Base-by-base conservation (phyloP, 2,797 vertebrate species). In the Apogon hyalosoma region DNA sequence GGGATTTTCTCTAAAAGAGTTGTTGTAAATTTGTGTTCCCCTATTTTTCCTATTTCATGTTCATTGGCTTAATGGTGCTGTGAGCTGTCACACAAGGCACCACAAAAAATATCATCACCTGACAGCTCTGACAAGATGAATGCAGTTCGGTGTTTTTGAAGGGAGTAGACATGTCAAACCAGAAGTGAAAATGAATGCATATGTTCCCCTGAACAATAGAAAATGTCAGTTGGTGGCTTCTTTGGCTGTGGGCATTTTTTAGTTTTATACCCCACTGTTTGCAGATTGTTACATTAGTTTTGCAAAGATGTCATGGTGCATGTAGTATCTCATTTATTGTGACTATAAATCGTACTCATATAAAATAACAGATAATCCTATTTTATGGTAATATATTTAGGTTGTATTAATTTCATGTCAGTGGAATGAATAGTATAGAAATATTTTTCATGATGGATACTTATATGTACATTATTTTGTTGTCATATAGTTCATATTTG, bases 1-100 rank as follows among this genome's bases (percentile, higher is more conserved):
- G 63, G 69, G 62, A 28, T 69, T 58, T 47, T 69, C 70, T 75
- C 16, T 49, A 38, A 6, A 42, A 52, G 64, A 55, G 67, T 49
- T 24, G 41, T 9, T 73, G 36, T 79, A 4, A 76, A 67, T 75
- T 75, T 1, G 3, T 60, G 40, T 74, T 72, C 41, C n/a, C 58
- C 31, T 63, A 5, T 47, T 41, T 47, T 43, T 68, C 9, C 42
- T 15, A 59, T 51, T 14, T 13, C 0, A 0, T 49, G 9, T 40
- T 59, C 56, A 46, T 54, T 5, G 41, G 36, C 48, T 73, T 11
- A 16, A 40, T 0, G 7, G 21, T n/a, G 36, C 49, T 6, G 14
- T 38, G 13, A 45, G 50, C 69, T 71, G 68, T 67, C 73, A 49
- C 60, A 42, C 1, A 0, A 31, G 57, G 55, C 19, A 7, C 12